These are phyloP conservation scores for Cardiocondyla obscurior DNA, from an alignment of 1,140 invertebrate species.

Conservation along the genomic window DNA sequence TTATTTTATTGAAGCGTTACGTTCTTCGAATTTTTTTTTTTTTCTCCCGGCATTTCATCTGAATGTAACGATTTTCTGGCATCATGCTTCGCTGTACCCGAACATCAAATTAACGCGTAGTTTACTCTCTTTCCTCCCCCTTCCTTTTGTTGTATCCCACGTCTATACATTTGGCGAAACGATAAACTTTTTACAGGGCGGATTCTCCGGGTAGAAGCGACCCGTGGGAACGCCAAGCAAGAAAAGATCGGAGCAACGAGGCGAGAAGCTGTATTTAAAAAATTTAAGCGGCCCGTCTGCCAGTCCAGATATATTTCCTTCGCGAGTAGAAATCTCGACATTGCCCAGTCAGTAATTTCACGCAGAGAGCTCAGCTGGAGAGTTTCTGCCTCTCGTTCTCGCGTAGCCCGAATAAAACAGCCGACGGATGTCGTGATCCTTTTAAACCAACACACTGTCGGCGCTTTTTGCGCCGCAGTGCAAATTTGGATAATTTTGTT, in stretches of 20 bases:
- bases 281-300: conserved; percentile 51
- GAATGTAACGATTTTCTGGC: conserved; percentile 8
- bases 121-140: not conserved
- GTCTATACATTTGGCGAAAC: conserved; percentile 8
- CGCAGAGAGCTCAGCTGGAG: conserved; percentile 10
- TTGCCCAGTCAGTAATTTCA: conserved; percentile 46
- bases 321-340: conserved; percentile 39
- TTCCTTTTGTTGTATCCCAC: not conserved
- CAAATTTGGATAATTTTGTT: conserved; percentile 21
- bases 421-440: not conserved
- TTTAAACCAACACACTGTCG: conserved; percentile 14
- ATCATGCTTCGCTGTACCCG: not conserved
- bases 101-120: conserved; percentile 9
- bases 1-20: not conserved
- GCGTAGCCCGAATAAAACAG: not conserved
- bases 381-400: conserved; percentile 31
- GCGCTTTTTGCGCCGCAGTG: not conserved
- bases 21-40: not conserved
- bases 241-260: conserved; percentile 49
- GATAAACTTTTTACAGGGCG: conserved; percentile 30
- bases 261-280: conserved; percentile 63
- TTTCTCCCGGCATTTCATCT: not conserved
- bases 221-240: conserved; percentile 19
- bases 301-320: conserved; percentile 45
- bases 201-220: conserved; percentile 20